Conservation (phyloP, 1,140 invertebrate genomes). For the Drosophila bocki region DNA sequence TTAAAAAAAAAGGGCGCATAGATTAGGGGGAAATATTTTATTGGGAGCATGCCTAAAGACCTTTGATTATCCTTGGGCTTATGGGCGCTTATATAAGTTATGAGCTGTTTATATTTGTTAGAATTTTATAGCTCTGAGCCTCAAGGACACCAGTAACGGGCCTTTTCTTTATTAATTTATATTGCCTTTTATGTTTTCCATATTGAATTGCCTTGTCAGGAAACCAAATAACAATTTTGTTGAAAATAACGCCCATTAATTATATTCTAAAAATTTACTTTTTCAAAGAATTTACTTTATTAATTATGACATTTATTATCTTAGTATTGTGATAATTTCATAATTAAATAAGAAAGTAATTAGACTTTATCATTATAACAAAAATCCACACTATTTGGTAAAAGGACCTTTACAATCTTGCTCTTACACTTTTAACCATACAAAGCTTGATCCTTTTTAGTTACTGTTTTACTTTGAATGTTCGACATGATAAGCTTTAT, state of each 20-base stretch:
- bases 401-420: background rate
- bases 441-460: background rate
- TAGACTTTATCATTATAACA: too few species aligned
- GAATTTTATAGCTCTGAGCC: constrained; percentile 7
- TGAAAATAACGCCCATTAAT: too few species aligned
- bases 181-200: background rate
- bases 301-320: too few species aligned
- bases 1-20: constrained; percentile 6
- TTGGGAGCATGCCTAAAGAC: constrained; percentile 19
- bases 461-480: background rate
- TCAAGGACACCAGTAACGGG: constrained; percentile 24
- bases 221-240: background rate
- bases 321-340: too few species aligned
- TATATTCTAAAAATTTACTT: background rate
- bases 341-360: too few species aligned
- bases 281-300: background rate
- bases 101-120: constrained; percentile 9
- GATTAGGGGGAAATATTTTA: constrained; percentile 27
- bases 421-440: too few species aligned
- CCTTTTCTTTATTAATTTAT: background rate
- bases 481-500: background rate
- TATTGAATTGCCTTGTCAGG: too few species aligned
- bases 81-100: constrained; percentile 1
- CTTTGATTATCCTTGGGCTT: constrained; percentile 30
- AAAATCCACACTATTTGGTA: too few species aligned